Base-by-base conservation (phyloP, 1,140 invertebrate species). In the Rhopalosiphum padi region DNA sequence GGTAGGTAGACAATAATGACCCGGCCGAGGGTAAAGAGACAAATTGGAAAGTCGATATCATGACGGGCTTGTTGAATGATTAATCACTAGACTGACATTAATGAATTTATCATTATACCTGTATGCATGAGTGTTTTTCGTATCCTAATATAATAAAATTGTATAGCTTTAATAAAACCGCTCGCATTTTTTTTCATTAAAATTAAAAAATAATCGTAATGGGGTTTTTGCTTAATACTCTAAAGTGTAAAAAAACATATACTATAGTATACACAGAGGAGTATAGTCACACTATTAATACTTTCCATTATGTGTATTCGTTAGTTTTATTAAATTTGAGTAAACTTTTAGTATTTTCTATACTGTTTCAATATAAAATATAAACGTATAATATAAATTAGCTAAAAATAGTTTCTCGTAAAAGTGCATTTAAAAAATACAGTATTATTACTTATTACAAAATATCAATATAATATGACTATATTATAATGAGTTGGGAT, bases 41-140 rank as follows among this genome's bases (percentile, higher is more conserved):
- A 92, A 92, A 92, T 92, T 92, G 91, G 91, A 92, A 92, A 92
- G 77, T 48, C 77, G 91, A 92, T 92, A 83, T 83, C 46, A 9
- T 9, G 77, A 53, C 30, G 91, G 91, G 77, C 23, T 51, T 53
- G n/a, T n/a, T 48, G 46, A 82, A 92, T 92, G 91, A 92, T 92
- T 85, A 92, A 92, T 92, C 41, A 46, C 37, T 35, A 30, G 41
- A 35, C 46, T 35, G 77, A 92, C 91, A 92, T 35, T 92, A 92
- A 92, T 85, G 77, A 92, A 85, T 92, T 85, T 92, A 92, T 92
- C 77, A 92, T 92, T 86, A 37, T 68, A 83, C 46, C 91, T 85
- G 46, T n/a, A 82, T 37, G 77, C 53, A 85, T 37, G 46, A 85
- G 21, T 82, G 30, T 55, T 55, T 53, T 60, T 41, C 51, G 48